Base-by-base conservation (phyloP, 2,797 vertebrate genomes). In the Pangasius djambal region DNA sequence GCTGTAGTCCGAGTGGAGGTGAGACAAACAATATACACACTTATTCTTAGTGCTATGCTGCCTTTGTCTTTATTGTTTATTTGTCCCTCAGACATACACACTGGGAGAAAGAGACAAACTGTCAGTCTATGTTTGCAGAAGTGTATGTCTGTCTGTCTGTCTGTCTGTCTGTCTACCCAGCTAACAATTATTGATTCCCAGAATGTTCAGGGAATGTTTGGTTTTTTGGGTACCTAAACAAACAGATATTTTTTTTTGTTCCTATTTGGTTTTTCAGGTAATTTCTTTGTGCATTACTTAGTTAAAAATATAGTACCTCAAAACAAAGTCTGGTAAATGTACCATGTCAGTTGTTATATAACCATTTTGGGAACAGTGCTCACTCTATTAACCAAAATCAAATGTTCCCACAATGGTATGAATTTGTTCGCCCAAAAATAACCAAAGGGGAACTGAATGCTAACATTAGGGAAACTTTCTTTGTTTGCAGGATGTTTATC, bases 1-100 rank as follows among this genome's bases (percentile, higher is more conserved):
- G 88, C 91, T 10, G 69, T 94, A n/a, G 88, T 95, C 78, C 95
- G 94, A 92, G 92, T 96, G 48, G 94, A 96, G 95, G 96, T 96
- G 48, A 89, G 92, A 59, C 48, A 1, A 63, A 31, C 79, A 22
- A 1, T 22, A 5, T 57, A 78, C 25, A 52, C n/a, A 12, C 52
- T 6, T 81, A 5, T 52, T 34, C 77, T 6, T n/a, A 7, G 28
- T 15, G 28, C 13, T 25, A 28, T 50, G 10, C 74, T 13, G 4
- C 22, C 25, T 52, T 50, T 28, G 4, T 77, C 25, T n/a, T 15
- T 50, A 28, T 75, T 48, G 20, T 1, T n/a, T n/a, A 7, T n/a
- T 28, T 77, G 9, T 28, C 61, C 61, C 31, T 31, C 67, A 34
- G 5, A 16, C 31, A 6, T 34, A 34, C 67, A 31, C 67, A 34